Percentiles rank a stretch among this genome's conserved stretches.
These are phyloP conservation scores for Pissodes strobi DNA, from an alignment of 1,140 invertebrate genomes.

Conservation along the genomic window DNA sequence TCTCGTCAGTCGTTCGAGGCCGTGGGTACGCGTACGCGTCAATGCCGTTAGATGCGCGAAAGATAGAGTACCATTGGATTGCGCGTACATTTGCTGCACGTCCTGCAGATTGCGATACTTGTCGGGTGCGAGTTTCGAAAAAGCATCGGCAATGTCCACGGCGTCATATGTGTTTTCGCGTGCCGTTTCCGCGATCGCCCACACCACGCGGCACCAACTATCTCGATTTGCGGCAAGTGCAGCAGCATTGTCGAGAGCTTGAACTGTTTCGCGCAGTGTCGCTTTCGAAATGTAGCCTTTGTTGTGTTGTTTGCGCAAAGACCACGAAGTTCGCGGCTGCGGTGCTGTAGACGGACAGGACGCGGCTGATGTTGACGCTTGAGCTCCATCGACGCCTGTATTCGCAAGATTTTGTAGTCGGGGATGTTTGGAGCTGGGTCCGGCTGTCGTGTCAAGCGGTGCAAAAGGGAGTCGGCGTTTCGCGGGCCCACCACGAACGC, in stretches of 20 bases:
- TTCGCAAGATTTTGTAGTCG: not conserved
- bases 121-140: not conserved
- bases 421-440: not conserved
- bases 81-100: not conserved
- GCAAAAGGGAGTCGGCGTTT: not conserved
- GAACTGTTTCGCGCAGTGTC: not conserved
- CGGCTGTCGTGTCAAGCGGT: not conserved
- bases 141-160: not conserved
- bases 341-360: not conserved
- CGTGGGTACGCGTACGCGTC: not conserved
- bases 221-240: not conserved
- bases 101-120: conserved; percentile 1
- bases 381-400: not conserved
- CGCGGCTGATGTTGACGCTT: not conserved
- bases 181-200: not conserved
- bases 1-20: not conserved
- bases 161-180: not conserved
- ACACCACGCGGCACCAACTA: not conserved
- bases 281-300: not conserved
- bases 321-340: not conserved
- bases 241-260: not conserved
- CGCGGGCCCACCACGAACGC: not conserved
- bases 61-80: not conserved
- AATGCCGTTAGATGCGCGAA: not conserved
- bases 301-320: not conserved